Evolutionary conservation across 2,797 vertebrate species (phyloP), one percentile per base, ranked within the genome.

Genomic region (Tokudaia tokunoshimensis): DNA sequence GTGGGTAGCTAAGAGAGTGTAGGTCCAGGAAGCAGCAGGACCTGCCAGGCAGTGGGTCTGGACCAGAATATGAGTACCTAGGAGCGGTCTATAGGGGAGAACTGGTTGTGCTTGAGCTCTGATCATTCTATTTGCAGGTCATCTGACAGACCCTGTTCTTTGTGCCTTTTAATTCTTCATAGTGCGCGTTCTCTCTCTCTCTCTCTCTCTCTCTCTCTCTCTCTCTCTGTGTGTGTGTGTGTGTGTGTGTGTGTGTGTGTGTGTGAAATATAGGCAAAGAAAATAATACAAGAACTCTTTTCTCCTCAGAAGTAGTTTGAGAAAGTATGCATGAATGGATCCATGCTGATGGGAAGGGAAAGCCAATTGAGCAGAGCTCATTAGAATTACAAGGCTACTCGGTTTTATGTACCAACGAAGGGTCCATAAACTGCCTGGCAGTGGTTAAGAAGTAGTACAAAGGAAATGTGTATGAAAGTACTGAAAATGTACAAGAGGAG

Each of bases 281-380:
- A 37, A 85, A 37, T 52, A 12, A 50, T 13, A 82, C 72, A 89
- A 63, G 41, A 37, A 72, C 75, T 47, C 20, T 74, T 20, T 78
- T 91, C 89, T 87, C 8, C 13, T 82, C 12, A 50, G 47, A 82
- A 85, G 83, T 94, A 55, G 67, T 95, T 96, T 84, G 57, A n/a
- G 67, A 91, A 86, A 78, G 50, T 19, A 63, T 29, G 24, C 0
- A 4, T 12, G 47, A 91, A 29, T 65, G 57, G 15, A 34, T 50
- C 67, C 41, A 37, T 1, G 20, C 15, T 91, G 57, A 83, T 85
- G 76, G 44, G 57, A 72, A 47, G 34, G 63, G 37, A 41, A 34
- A 74, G 61, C 91, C 67, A 31, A 83, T 17, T 59, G 55, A 82
- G 15, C 29, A 19, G 55, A 93, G 57, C 17, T 55, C 9, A 24